These are phyloP conservation scores for Thymelicus lineola DNA, from an alignment of 2,888 invertebrate genomes.

Conservation along the genomic window DNA sequence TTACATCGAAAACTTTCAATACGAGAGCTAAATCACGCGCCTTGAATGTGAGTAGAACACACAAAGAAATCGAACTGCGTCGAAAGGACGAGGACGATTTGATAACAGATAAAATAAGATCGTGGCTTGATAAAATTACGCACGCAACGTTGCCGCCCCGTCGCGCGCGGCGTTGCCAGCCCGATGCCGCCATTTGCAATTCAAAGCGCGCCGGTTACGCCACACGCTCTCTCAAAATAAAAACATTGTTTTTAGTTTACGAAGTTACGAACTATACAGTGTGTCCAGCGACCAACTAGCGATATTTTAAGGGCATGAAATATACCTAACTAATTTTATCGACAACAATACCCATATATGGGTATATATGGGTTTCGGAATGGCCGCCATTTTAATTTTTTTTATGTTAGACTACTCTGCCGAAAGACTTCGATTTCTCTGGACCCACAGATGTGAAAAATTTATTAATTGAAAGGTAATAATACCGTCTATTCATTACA, in stretches of 20 bases:
- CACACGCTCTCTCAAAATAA: constrained; percentile 74
- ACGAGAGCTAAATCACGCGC: constrained; percentile 1
- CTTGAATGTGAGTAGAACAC: not conserved
- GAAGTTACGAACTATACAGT: too few species aligned
- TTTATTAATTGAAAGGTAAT: too few species aligned
- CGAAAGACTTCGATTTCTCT: too few species aligned
- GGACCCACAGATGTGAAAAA: too few species aligned
- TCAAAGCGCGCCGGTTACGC: constrained; percentile 65
- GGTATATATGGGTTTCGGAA: too few species aligned
- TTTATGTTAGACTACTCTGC: too few species aligned
- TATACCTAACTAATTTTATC: too few species aligned
- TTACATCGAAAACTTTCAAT: not conserved
- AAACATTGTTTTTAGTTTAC: constrained; percentile 62
- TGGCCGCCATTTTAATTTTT: too few species aligned
- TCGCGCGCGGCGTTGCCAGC: constrained; percentile 67
- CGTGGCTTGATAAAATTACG: constrained; percentile 74
- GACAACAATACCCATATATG: too few species aligned
- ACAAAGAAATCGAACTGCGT: constrained; percentile 43
- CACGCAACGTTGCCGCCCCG: constrained; percentile 69
- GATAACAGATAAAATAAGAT: constrained; percentile 66
- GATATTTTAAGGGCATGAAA: too few species aligned
- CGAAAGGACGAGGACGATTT: constrained; percentile 45
- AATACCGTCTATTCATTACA: too few species aligned
- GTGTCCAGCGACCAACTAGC: too few species aligned
- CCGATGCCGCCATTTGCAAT: constrained; percentile 74